phyloP scores from a whole-genome alignment of 1,140 invertebrate species.

The Leptonema lineaticorne region DNA sequence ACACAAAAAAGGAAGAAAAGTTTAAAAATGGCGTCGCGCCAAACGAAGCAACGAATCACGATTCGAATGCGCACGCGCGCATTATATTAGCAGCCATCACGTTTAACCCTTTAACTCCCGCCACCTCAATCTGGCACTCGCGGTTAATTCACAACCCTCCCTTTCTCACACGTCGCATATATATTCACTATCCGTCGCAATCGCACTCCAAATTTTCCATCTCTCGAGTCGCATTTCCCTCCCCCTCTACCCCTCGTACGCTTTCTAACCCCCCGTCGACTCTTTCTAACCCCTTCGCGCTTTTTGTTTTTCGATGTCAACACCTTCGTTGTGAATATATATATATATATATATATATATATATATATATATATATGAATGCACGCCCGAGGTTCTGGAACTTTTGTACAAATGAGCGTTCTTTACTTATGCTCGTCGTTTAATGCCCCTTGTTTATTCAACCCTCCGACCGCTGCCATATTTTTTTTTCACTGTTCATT shows the following conservation, averaged over 20 bases:
- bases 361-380: too few relatives aligned
- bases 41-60: not conserved
- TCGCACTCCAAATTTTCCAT: too few relatives aligned
- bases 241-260: too few relatives aligned
- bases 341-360: too few relatives aligned
- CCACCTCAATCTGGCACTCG: slow-evolving; percentile 13
- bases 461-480: not conserved
- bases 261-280: too few relatives aligned
- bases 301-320: not conserved
- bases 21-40: slow-evolving; percentile 1
- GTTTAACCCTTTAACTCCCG: slow-evolving; percentile 10
- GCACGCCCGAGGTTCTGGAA: not conserved
- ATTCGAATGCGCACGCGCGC: slow-evolving; percentile 14
- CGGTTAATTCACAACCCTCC: not conserved
- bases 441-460: not conserved
- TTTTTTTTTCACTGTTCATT: not conserved
- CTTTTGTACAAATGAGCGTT: not conserved
- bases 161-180: too few relatives aligned
- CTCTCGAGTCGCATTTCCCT: too few relatives aligned
- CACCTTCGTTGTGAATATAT: not conserved
- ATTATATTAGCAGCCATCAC: slow-evolving; percentile 15
- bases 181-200: too few relatives aligned
- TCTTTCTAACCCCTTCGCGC: too few relatives aligned
- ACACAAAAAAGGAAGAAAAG: too few relatives aligned
- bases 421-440: not conserved